These are phyloP conservation scores for Euglossa dilemma DNA, from an alignment of 1,140 invertebrate genomes.

Conservation along the genomic window DNA sequence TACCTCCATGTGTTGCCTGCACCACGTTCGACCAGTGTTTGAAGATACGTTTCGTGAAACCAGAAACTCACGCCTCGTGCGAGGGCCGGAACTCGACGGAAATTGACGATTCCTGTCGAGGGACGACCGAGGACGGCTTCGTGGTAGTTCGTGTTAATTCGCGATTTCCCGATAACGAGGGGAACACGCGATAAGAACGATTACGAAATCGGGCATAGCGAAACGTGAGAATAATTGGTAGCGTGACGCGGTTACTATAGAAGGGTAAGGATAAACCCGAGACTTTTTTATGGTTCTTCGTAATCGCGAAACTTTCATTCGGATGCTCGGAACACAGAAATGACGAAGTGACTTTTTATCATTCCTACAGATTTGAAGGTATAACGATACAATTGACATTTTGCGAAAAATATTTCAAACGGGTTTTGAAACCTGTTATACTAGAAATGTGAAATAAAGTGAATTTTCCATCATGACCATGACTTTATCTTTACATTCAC, in stretches of 20 bases:
- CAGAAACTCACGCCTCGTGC: background rate
- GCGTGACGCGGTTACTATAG: background rate
- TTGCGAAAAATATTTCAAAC: background rate
- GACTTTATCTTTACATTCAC: constrained; percentile 31
- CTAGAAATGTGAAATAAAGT: background rate
- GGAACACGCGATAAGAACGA: constrained; percentile 34
- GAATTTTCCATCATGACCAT: background rate
- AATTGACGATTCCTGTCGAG: constrained; percentile 47
- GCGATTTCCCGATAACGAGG: constrained; percentile 30
- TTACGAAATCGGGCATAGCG: background rate
- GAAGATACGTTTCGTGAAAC: background rate
- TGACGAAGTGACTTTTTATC: background rate
- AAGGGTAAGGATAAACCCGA: background rate
- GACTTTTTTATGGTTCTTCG: background rate
- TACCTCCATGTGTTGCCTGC: background rate
- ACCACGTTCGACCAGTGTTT: constrained; percentile 18
- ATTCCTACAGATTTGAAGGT: background rate
- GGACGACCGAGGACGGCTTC: background rate
- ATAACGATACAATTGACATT: background rate
- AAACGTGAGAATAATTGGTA: constrained; percentile 15
- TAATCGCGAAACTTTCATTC: background rate
- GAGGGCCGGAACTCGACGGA: constrained; percentile 18
- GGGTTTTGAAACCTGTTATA: background rate
- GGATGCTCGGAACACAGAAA: background rate
- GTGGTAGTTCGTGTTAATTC: constrained; percentile 12